Conservation (phyloP, 2,888 invertebrate genomes). For the Tolmerus cingulatus region DNA sequence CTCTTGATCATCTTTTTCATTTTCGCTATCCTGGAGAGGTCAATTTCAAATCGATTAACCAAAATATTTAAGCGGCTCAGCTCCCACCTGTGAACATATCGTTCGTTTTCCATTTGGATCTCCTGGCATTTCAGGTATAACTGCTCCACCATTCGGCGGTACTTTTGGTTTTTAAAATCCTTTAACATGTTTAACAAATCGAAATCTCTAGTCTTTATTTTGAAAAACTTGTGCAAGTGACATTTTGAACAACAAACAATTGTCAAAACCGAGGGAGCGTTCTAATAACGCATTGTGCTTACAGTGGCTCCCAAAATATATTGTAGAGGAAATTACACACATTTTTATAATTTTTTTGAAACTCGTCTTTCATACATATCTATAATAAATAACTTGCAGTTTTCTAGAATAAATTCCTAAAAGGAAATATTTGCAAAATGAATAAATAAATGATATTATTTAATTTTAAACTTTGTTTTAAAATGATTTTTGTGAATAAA, state of each 20-base stretch:
- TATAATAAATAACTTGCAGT: too few relatives aligned
- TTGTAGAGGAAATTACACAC: too few relatives aligned
- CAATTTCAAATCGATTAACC: neutral
- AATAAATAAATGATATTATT: too few relatives aligned
- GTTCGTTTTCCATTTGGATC: conserved; percentile 61
- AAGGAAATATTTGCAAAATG: too few relatives aligned
- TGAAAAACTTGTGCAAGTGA: neutral
- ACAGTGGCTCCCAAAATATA: too few relatives aligned
- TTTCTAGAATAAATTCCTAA: too few relatives aligned
- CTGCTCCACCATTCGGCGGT: conserved; percentile 57
- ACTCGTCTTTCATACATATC: too few relatives aligned
- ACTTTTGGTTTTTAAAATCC: conserved; percentile 54
- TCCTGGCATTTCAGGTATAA: conserved; percentile 57
- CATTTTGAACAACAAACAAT: neutral
- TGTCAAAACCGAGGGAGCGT: neutral
- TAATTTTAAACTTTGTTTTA: too few relatives aligned
- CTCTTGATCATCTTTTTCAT: conserved; percentile 58
- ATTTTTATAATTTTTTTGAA: too few relatives aligned
- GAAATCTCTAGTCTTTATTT: neutral
- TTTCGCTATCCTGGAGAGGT: conserved; percentile 55
- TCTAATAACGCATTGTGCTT: neutral
- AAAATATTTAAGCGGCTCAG: neutral
- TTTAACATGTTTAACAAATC: neutral
- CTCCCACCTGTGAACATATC: conserved; percentile 57
- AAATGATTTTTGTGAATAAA: too few relatives aligned